Percentiles rank a stretch among this genome's conserved stretches.
Conservation (phyloP, 2,113 vertebrate species). For the Phalacrocorax aristotelis region DNA sequence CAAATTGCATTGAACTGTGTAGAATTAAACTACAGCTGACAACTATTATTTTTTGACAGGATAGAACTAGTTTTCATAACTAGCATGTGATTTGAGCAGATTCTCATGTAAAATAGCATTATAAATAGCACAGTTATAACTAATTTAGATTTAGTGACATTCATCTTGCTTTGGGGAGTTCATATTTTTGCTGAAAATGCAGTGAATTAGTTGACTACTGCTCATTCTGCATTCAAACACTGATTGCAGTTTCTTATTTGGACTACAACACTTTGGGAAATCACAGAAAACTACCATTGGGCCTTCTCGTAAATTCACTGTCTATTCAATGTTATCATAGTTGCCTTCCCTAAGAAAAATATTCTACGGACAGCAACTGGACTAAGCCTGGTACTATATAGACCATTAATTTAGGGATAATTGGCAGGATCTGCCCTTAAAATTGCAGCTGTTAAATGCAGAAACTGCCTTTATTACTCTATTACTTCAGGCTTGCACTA, state of each 20-base stretch:
- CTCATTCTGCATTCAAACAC: not conserved
- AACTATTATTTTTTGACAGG: conserved; percentile 4
- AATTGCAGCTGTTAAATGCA: not conserved
- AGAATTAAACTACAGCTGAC: not conserved
- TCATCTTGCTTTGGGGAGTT: not conserved
- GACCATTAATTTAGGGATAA: not conserved
- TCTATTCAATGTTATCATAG: not conserved
- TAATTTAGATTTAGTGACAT: not conserved
- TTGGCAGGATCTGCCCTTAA: not conserved
- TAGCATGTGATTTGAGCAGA: not conserved
- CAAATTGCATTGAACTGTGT: no score
- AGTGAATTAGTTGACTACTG: not conserved
- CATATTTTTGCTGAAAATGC: conserved; percentile 2
- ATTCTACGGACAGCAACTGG: not conserved
- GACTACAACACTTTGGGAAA: not conserved
- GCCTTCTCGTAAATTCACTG: not conserved
- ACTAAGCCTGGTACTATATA: not conserved
- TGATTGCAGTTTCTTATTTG: not conserved
- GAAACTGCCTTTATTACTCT: not conserved
- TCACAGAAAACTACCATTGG: not conserved
- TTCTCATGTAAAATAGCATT: not conserved
- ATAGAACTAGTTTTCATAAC: not conserved
- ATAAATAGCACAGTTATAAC: not conserved
- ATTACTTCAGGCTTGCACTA: not conserved
- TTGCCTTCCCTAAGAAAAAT: not conserved